Conservation (phyloP, 1,140 invertebrate genomes). For the Orius insidiosus region DNA sequence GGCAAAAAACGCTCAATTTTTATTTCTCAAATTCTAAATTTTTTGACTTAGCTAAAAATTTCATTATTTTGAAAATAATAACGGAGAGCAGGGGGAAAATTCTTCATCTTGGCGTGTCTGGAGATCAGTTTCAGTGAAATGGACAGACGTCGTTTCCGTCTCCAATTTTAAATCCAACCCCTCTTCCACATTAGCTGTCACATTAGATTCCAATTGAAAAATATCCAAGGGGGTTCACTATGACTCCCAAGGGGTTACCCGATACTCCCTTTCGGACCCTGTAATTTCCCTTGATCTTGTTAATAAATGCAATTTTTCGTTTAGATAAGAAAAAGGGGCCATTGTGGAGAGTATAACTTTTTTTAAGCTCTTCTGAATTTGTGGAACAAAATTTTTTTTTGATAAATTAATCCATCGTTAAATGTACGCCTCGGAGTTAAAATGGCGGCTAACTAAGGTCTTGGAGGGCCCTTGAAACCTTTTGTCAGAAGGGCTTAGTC, state of each 20-base stretch:
- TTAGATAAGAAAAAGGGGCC: neutral
- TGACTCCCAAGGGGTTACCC: neutral
- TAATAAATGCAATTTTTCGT: neutral
- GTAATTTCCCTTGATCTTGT: conserved; percentile 5
- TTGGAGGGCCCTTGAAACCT: neutral
- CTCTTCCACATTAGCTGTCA: conserved; percentile 21
- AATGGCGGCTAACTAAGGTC: conserved; percentile 10
- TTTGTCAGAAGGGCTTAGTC: neutral
- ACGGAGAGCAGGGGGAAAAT: too few species aligned
- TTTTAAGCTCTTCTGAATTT: neutral
- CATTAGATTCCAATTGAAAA: conserved; percentile 25
- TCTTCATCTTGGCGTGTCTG: too few species aligned
- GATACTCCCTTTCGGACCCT: neutral
- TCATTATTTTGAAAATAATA: too few species aligned
- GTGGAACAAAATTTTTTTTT: neutral
- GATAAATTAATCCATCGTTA: too few species aligned
- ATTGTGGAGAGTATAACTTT: neutral
- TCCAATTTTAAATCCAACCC: too few species aligned
- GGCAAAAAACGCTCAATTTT: too few species aligned
- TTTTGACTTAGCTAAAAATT: too few species aligned
- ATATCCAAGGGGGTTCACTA: conserved; percentile 13
- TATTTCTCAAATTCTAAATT: too few species aligned
- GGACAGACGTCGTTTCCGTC: too few species aligned
- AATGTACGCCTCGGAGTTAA: neutral
- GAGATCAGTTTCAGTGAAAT: too few species aligned